Conservation (phyloP, 2,888 invertebrate species). For the Onchidella celtica region DNA sequence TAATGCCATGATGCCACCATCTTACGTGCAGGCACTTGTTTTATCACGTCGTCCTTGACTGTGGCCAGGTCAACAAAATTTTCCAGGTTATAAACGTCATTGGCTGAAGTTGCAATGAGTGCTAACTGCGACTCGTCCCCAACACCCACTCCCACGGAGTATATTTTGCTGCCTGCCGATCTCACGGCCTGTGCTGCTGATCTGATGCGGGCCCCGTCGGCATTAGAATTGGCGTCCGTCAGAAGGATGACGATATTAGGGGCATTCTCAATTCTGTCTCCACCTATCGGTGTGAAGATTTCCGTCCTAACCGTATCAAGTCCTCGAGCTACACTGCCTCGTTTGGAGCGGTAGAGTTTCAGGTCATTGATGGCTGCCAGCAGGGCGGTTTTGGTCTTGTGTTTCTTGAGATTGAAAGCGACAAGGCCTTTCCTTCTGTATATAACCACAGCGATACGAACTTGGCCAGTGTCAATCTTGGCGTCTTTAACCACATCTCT, state of each 20-base stretch:
- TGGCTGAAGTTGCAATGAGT: not conserved
- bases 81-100: not conserved
- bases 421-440: conserved; percentile 39
- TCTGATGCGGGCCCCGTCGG: conserved; percentile 53
- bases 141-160: conserved; percentile 15
- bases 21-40: conserved; percentile 37
- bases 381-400: conserved; percentile 59
- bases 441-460: conserved; percentile 69
- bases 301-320: conserved; percentile 59
- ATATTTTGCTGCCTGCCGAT: conserved; percentile 59
- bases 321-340: conserved; percentile 62
- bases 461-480: conserved; percentile 58
- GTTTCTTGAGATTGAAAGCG: conserved; percentile 65
- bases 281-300: conserved; percentile 55
- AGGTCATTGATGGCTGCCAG: conserved; percentile 59
- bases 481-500: conserved; percentile 58
- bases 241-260: conserved; percentile 67
- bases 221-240: conserved; percentile 64
- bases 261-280: conserved; percentile 55
- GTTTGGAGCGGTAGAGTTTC: conserved; percentile 50
- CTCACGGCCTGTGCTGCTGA: conserved; percentile 62
- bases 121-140: conserved; percentile 6
- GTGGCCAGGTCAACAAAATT: not conserved
- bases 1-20: not conserved
- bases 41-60: conserved; percentile 13